Conservation (phyloP, 2,888 invertebrate genomes). For the Tolmerus cingulatus region DNA sequence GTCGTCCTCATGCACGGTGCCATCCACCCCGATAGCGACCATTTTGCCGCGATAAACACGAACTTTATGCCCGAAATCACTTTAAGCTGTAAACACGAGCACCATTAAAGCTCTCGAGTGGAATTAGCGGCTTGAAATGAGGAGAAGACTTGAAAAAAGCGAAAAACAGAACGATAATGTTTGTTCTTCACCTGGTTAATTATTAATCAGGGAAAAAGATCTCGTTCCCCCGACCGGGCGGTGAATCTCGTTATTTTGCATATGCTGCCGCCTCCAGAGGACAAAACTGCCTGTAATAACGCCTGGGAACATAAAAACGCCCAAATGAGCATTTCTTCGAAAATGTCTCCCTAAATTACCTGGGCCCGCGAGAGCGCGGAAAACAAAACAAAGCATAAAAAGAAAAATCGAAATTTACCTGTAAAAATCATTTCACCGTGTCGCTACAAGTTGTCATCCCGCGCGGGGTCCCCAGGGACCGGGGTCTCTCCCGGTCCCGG, state of each 20-base stretch:
- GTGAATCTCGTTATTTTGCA: neutral
- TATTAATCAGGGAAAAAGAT: neutral
- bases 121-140: neutral
- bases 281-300: neutral
- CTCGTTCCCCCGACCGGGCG: neutral
- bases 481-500: neutral
- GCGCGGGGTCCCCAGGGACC: neutral
- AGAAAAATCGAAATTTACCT: constrained; percentile 8
- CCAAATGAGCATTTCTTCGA: neutral
- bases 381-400: neutral
- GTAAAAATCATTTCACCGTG: constrained; percentile 30
- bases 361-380: neutral
- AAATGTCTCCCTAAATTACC: neutral
- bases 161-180: neutral
- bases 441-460: constrained; percentile 6
- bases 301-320: neutral
- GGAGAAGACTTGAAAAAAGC: neutral
- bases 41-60: neutral
- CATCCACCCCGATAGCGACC: neutral
- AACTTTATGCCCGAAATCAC: neutral
- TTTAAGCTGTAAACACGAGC: neutral
- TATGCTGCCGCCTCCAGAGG: neutral
- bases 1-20: neutral
- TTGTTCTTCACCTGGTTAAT: neutral
- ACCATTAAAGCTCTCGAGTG: neutral